These are phyloP conservation scores for Monochamus alternatus DNA, from an alignment of 2,888 invertebrate species.

Conservation along the genomic window DNA sequence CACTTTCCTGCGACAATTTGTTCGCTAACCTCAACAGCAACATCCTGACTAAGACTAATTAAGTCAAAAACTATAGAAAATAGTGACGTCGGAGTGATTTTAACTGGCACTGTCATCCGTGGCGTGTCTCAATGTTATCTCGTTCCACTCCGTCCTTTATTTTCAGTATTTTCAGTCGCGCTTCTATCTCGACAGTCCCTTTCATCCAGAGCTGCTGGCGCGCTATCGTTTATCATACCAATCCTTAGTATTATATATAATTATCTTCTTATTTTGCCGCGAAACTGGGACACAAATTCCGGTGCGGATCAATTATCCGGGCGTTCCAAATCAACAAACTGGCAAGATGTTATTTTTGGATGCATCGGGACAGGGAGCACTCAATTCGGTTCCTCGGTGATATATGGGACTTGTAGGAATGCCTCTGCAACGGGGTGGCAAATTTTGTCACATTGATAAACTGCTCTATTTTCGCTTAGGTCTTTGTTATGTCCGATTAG, in stretches of 20 bases:
- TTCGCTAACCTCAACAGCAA: too few relatives aligned
- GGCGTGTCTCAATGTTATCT: conserved; percentile 29
- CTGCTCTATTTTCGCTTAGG: not conserved
- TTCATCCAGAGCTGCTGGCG: conserved; percentile 44
- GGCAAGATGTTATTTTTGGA: conserved; percentile 16
- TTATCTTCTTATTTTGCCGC: conserved; percentile 46
- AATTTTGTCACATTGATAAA: conserved; percentile 33
- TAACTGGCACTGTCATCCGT: conserved; percentile 18
- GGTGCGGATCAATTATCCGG: conserved; percentile 40
- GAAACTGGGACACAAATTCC: conserved; percentile 35
- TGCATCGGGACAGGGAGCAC: not conserved
- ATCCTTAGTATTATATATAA: conserved; percentile 49
- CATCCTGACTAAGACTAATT: not conserved
- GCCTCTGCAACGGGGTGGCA: not conserved
- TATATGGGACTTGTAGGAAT: conserved; percentile 8
- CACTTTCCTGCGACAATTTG: too few relatives aligned
- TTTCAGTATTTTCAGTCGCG: conserved; percentile 42
- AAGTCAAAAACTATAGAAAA: conserved; percentile 11
- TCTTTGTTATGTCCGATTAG: conserved; percentile 13
- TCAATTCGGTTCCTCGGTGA: conserved; percentile 10
- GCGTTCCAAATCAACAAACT: conserved; percentile 42
- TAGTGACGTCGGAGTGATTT: conserved; percentile 6
- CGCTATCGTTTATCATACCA: conserved; percentile 49
- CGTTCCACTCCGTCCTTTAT: conserved; percentile 23
- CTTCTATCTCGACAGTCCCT: conserved; percentile 43